Percentiles rank a stretch among this genome's conserved stretches.
Conservation (phyloP, 2,797 vertebrate species). For the Pipistrellus pipistrellus region DNA sequence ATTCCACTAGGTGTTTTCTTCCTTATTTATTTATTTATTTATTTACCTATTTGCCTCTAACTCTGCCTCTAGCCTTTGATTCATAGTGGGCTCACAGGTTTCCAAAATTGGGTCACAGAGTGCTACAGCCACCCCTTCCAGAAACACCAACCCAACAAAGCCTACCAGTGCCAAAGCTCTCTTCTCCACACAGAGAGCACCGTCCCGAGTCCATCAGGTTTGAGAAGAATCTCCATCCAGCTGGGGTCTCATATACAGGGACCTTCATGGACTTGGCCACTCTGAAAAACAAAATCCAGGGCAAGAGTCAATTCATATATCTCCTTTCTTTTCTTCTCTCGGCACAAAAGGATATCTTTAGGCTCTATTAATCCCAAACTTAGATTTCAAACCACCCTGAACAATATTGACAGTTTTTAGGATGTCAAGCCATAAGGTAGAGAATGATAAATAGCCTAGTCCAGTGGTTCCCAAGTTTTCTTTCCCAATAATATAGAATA, state of each 20-base stretch:
- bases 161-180: slow-evolving; percentile 98
- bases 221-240: slow-evolving; percentile 98
- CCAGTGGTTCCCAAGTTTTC: not conserved
- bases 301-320: not conserved
- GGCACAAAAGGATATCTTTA: not conserved
- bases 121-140: not conserved
- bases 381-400: not conserved
- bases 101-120: not conserved
- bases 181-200: slow-evolving; percentile 98
- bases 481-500: not conserved
- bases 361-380: not conserved
- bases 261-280: slow-evolving; percentile 98
- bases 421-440: not conserved
- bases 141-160: not conserved
- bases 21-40: not conserved
- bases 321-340: not conserved
- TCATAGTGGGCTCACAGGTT: not conserved
- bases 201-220: slow-evolving; percentile 99
- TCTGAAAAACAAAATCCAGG: slow-evolving; percentile 88
- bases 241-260: slow-evolving; percentile 97
- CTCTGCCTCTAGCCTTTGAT: not conserved
- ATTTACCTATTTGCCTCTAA: not conserved
- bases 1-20: not conserved
- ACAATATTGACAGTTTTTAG: not conserved
- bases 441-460: not conserved